These are phyloP conservation scores for Hoplias malabaricus DNA, from an alignment of 2,113 vertebrate genomes.

Conservation along the genomic window DNA sequence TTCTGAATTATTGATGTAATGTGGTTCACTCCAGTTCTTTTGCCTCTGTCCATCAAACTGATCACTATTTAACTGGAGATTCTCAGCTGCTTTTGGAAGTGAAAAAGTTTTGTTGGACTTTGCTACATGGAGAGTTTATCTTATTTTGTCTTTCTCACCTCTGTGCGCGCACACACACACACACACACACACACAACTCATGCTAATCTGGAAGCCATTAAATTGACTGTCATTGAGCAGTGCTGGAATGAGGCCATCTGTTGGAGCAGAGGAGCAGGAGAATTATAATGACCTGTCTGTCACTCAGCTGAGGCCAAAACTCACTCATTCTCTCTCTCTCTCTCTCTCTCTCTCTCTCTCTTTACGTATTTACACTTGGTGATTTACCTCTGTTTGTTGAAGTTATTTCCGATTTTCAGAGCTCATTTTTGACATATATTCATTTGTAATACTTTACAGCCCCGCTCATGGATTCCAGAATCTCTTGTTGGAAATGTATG, in stretches of 20 bases:
- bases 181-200: constrained; percentile 22
- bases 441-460: not conserved
- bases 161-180: not conserved
- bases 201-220: constrained; percentile 4
- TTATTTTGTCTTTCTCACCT: not conserved
- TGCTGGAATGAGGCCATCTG: constrained; percentile 26
- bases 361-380: not conserved
- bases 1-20: too few species aligned
- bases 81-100: not conserved
- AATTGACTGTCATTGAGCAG: constrained; percentile 25
- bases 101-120: not conserved
- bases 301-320: constrained; percentile 3
- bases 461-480: not conserved
- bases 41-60: too few species aligned
- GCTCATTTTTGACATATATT: not conserved
- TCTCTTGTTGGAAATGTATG: not conserved
- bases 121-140: too few species aligned
- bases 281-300: constrained; percentile 27
- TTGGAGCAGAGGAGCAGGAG: constrained; percentile 11
- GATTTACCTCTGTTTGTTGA: not conserved
- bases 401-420: not conserved
- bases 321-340: not conserved
- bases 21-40: too few species aligned
- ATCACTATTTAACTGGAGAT: too few species aligned
- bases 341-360: too few species aligned